phyloP scores from a whole-genome alignment of 2,113 vertebrate species.

The Xenopus borealis region DNA sequence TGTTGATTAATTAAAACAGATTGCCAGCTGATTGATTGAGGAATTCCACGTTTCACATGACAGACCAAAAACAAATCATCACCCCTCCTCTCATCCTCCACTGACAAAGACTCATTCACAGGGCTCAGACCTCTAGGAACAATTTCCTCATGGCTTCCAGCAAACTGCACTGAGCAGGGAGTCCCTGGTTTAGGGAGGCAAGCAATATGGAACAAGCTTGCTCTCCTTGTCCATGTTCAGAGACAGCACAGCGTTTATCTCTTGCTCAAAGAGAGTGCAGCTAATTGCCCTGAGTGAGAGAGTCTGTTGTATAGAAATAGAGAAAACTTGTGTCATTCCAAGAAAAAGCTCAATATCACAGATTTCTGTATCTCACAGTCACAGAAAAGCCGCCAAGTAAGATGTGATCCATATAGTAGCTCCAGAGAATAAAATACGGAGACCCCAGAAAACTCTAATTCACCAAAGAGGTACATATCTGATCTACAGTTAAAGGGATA shows the following conservation, averaged over 20 bases:
- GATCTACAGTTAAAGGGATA: no score
- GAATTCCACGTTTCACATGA: constrained; percentile 37
- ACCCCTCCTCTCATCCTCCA: neutral
- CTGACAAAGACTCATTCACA: constrained; percentile 39
- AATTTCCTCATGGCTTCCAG: constrained; percentile 5
- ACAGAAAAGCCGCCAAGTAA: no score
- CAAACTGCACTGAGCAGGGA: constrained; percentile 5
- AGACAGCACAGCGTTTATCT: neutral
- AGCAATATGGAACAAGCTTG: neutral
- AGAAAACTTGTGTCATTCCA: neutral
- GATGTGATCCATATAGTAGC: no score
- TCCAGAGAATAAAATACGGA: no score
- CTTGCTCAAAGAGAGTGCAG: neutral
- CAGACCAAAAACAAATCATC: constrained; percentile 41
- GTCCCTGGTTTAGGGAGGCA: neutral
- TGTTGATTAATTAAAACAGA: constrained; percentile 39
- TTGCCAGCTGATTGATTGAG: constrained; percentile 43
- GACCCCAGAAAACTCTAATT: no score
- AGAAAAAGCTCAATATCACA: neutral
- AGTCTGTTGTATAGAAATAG: neutral
- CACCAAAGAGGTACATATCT: no score
- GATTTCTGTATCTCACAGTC: no score
- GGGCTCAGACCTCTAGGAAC: constrained; percentile 7
- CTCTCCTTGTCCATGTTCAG: neutral
- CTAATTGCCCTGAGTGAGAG: neutral